phyloP scores from a whole-genome alignment of 2,113 vertebrate genomes.

The Lepisosteus oculatus region DNA sequence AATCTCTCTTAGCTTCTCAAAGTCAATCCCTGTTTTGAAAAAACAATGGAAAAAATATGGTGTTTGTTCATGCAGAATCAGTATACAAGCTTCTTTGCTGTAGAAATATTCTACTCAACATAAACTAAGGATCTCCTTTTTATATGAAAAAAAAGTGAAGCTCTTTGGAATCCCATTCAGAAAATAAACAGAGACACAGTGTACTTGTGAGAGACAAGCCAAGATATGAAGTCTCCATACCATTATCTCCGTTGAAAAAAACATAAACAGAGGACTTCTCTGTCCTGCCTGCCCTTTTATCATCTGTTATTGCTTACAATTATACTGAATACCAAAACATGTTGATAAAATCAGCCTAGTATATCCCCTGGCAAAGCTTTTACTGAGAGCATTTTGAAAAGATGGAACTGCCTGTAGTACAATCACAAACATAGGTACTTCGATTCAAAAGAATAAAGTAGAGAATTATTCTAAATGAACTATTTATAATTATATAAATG shows the following conservation, averaged over 20 bases:
- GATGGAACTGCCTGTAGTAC: not conserved
- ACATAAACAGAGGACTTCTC: not conserved
- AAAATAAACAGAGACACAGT: too few species aligned
- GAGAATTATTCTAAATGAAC: too few species aligned
- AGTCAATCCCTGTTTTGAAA: too few species aligned
- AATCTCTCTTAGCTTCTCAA: too few species aligned
- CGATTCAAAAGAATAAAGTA: too few species aligned
- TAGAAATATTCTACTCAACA: not conserved
- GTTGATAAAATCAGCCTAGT: not conserved
- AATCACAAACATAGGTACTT: too few species aligned
- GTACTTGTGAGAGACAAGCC: too few species aligned
- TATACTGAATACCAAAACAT: not conserved
- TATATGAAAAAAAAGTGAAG: too few species aligned
- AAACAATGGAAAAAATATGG: too few species aligned
- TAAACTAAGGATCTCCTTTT: too few species aligned
- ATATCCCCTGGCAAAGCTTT: conserved; percentile 1
- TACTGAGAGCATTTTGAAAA: not conserved
- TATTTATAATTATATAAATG: too few species aligned
- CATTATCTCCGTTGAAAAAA: not conserved
- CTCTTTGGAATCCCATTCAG: not conserved
- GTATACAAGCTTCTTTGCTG: not conserved
- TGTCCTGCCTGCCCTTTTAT: not conserved
- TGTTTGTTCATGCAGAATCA: too few species aligned
- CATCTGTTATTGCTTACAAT: not conserved
- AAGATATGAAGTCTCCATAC: not conserved